Base-by-base conservation (phyloP, 2,888 invertebrate species). In the Eilema caniola region DNA sequence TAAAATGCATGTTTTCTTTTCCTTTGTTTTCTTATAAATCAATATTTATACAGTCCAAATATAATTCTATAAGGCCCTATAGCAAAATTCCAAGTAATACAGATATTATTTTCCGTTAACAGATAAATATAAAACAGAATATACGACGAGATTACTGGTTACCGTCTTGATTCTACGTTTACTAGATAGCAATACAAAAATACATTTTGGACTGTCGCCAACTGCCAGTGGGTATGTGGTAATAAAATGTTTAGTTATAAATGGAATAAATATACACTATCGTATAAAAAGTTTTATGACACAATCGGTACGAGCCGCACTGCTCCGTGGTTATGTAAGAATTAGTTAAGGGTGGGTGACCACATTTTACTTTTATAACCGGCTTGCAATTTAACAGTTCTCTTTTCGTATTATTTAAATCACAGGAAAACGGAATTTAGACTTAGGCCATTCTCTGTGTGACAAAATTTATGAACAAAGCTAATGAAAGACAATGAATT, bases 121-220 rank as follows among this genome's bases (percentile, higher is more conserved):
- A 53, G 53, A 53, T 53, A 7, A 20, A 2, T n/a, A 53, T 53
- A 53, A 41, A 24, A 47, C 28, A 61, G 7, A 47, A 24, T n/a
- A 65, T 68, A 68, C 33, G 37, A 79, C 76, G 75, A 75, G 57
- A 72, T 80, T 73, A 76, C 75, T 67, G 78, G 73, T 67, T 57
- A 59, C 72, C 72, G 61, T 72, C 69, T 66, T 72, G 72, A 76
- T 76, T 75, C 74, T 78, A 66, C 75, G 75, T 76, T 77, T 72
- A 72, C 67, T 63, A 66, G 62, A 72, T 74, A 70, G 75, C 70
- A 74, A 75, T 75, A 76, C 73, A 72, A 73, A 62, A 73, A 62
- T 67, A 71, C 60, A 47, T 74, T 73, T 74, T 81, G 81, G 81
- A 75, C 24, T 37, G 8, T 20, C 33, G 73, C 81, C 81, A 81